phyloP scores from a whole-genome alignment of 2,888 invertebrate genomes.

The Phytoseiulus persimilis region DNA sequence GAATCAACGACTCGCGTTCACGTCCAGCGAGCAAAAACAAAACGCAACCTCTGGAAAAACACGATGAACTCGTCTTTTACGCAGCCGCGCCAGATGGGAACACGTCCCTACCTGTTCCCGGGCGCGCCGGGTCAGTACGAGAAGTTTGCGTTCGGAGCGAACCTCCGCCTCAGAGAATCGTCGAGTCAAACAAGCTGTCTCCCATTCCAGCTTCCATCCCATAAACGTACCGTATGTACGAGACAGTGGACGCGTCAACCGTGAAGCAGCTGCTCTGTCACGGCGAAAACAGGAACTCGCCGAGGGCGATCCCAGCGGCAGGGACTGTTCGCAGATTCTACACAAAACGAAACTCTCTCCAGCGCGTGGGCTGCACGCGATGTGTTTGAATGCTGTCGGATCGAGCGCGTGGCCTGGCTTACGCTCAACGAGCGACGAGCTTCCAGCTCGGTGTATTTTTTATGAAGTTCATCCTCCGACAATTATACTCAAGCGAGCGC shows the following conservation, averaged over 20 bases:
- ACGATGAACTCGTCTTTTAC: neutral
- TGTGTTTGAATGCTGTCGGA: neutral
- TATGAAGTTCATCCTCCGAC: neutral
- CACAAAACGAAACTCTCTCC: too few relatives aligned
- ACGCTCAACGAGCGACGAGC: neutral
- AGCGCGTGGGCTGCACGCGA: too few relatives aligned
- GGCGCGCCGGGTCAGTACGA: neutral
- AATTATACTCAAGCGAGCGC: neutral
- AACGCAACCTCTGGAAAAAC: neutral
- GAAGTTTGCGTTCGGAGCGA: neutral
- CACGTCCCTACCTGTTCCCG: neutral
- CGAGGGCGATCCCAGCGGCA: too few relatives aligned
- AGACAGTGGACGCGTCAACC: neutral
- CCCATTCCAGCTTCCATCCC: neutral
- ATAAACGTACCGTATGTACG: neutral
- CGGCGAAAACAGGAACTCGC: neutral
- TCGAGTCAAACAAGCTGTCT: neutral
- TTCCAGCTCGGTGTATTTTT: neutral
- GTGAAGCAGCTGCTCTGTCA: neutral
- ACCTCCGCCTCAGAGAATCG: neutral
- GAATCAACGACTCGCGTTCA: neutral
- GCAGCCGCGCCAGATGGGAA: neutral
- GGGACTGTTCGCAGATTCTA: too few relatives aligned
- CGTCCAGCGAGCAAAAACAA: neutral
- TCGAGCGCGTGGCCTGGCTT: neutral